Base-by-base conservation (phyloP, 2,888 invertebrate species). In the Ectropis crepuscularia region DNA sequence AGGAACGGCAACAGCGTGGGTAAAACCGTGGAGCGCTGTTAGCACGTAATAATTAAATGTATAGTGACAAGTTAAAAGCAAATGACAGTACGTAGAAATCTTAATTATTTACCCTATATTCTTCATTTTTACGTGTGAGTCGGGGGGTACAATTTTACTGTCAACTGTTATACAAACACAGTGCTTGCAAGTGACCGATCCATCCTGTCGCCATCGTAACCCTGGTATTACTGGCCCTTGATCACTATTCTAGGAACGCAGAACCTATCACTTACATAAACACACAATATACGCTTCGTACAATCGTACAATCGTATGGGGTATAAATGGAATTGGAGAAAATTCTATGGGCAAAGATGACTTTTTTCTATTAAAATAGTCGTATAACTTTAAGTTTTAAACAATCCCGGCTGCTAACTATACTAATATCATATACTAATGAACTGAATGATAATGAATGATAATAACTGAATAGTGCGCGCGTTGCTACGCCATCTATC, bases 61-160 rank as follows among this genome's bases (percentile, higher is more conserved):
- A 28, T 28, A 28, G 16, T 28, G 16, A 28, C 16, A 4, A 28
- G 16, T 28, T 28, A 28, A 28, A 28, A 28, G 16, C 16, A 28
- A 28, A 28, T 28, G 16, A 28, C 16, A 28, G 16, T 28, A 28
- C 16, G 16, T 4, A 9, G 41, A 41, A 8, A 41, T 6, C n/a
- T n/a, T 16, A 39, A 55, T 38, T 10, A 12, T 5, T 38, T 47
- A n/a, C 37, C 43, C 12, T 46, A 48, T 57, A 37, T 41, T 12
- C 53, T 61, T 46, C 53, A 51, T 61, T 41, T 41, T 57, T 51
- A 55, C 43, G 8, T 42, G 53, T 43, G 43, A 50, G 39, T 57
- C 46, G 41, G 49, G 65, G 61, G 69, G 53, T 71, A 70, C 72
- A 81, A 83, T 82, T 82, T 81, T 64, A 64, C 72, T 80, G 82